Evolutionary conservation across 2,888 invertebrate genomes (phyloP).

Genomic region (Tetragnatha montana): DNA sequence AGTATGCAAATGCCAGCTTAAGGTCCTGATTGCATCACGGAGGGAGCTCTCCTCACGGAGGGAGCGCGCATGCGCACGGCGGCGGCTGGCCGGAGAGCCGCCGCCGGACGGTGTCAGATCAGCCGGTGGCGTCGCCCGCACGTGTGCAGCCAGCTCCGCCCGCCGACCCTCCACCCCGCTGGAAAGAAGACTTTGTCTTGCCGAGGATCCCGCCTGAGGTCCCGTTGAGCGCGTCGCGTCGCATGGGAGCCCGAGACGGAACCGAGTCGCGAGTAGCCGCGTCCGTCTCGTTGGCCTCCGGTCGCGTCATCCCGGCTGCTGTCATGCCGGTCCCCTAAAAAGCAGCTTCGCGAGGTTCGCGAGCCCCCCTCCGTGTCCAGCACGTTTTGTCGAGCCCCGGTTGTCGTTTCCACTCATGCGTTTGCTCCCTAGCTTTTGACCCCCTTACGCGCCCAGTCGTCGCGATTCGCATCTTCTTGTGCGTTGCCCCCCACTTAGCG

Average conservation of each 20-base stretch:
- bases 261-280: too few species aligned
- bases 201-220: conserved; percentile 23
- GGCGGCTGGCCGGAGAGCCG: conserved; percentile 17
- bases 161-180: conserved; percentile 19
- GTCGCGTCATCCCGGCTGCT: too few species aligned
- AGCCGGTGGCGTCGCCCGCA: conserved; percentile 52
- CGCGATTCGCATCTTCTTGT: neutral
- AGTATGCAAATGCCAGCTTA: conserved; percentile 50
- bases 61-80: conserved; percentile 54
- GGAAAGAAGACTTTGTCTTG: conserved; percentile 40
- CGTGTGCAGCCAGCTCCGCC: conserved; percentile 53
- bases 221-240: neutral
- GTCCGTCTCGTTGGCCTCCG: too few species aligned
- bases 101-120: conserved; percentile 54
- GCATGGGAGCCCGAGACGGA: neutral
- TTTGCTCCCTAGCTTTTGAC: conserved; percentile 1
- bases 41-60: conserved; percentile 26
- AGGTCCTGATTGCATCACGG: conserved; percentile 61
- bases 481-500: neutral
- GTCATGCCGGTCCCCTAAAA: too few species aligned
- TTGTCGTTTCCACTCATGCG: neutral
- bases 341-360: neutral
- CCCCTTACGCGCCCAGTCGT: neutral
- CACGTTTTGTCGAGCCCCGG: neutral
- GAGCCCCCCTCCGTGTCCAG: conserved; percentile 13